Conservation (phyloP, 1,140 invertebrate genomes). For the Ectropis grisescens region DNA sequence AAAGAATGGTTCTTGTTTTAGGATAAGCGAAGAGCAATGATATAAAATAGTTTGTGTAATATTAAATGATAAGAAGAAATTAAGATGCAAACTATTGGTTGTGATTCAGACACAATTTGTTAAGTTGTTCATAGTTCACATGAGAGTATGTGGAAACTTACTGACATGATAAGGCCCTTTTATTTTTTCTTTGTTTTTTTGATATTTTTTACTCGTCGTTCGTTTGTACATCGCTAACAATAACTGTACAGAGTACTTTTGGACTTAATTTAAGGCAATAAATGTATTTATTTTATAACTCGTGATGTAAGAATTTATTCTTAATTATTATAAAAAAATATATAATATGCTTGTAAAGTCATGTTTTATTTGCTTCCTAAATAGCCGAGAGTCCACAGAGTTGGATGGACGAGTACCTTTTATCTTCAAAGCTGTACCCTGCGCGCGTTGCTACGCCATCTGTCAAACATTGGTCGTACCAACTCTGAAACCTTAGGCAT, state of each 20-base stretch:
- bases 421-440: no score
- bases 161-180: conserved; percentile 54
- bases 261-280: conserved; percentile 69
- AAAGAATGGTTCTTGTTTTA: conserved; percentile 69
- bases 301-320: conserved; percentile 70
- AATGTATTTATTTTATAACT: conserved; percentile 71
- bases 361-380: conserved; percentile 50
- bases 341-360: conserved; percentile 67
- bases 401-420: no score
- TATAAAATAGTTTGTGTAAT: conserved; percentile 69
- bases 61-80: conserved; percentile 61
- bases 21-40: conserved; percentile 67
- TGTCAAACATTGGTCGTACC: no score
- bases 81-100: conserved; percentile 70
- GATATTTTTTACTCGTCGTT: conserved; percentile 60
- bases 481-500: no score
- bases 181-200: conserved; percentile 50
- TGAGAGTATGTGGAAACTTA: conserved; percentile 46
- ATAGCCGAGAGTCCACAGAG: no score
- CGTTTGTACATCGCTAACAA: conserved; percentile 69
- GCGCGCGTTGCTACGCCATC: no score
- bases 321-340: conserved; percentile 70
- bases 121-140: conserved; percentile 63
- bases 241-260: conserved; percentile 69
- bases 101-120: conserved; percentile 70